These are phyloP conservation scores for Balaeniceps rex DNA, from an alignment of 2,113 vertebrate genomes.

Conservation along the genomic window DNA sequence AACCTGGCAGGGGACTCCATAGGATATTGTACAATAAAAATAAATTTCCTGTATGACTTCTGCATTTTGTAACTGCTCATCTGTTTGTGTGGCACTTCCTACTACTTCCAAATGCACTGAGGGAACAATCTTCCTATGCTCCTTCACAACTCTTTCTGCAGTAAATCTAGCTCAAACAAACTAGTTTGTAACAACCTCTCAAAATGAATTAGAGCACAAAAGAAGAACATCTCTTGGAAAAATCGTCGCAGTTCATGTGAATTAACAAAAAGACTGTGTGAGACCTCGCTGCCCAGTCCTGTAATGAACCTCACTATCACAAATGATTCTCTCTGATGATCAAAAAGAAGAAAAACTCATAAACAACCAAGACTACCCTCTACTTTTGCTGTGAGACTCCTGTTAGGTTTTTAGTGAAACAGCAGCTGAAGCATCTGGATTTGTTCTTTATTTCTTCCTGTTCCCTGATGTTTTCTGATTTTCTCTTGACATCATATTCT, in stretches of 20 bases:
- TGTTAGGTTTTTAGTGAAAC: not conserved
- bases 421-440: not conserved
- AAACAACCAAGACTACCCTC: not conserved
- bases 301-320: not conserved
- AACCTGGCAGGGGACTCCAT: not conserved
- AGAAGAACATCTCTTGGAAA: not conserved
- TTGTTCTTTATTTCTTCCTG: not conserved
- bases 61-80: not conserved
- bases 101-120: not conserved
- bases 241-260: not conserved
- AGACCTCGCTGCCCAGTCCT: not conserved
- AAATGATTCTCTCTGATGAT: not conserved
- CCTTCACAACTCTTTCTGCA: not conserved
- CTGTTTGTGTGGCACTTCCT: not conserved
- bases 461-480: not conserved
- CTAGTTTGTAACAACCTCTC: not conserved
- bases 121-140: not conserved
- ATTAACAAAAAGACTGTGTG: not conserved
- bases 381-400: not conserved
- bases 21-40: not conserved
- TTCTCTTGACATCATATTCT: not conserved
- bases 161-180: not conserved
- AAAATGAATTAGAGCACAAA: not conserved
- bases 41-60: not conserved
- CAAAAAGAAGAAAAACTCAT: not conserved